These are phyloP conservation scores for Palaemon carinicauda DNA, from an alignment of 1,140 invertebrate species.

Conservation along the genomic window DNA sequence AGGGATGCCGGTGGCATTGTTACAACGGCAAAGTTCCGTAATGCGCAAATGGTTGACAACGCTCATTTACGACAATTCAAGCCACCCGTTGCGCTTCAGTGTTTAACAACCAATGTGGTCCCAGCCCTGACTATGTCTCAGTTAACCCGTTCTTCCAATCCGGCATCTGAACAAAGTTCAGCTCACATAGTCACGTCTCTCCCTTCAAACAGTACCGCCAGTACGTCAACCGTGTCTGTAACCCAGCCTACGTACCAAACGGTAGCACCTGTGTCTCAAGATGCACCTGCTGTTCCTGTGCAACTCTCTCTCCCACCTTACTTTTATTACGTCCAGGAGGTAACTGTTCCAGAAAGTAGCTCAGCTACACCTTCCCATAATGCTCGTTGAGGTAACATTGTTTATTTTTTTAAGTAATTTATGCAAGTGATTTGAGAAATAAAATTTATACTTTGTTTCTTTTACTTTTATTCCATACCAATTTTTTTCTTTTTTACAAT, in stretches of 20 bases:
- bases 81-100: constrained; percentile 37
- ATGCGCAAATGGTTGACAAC: not conserved
- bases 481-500: too few relatives aligned
- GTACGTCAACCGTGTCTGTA: not conserved
- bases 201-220: not conserved
- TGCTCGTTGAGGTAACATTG: not conserved
- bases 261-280: constrained; percentile 25
- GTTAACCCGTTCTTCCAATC: constrained; percentile 7
- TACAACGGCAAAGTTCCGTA: not conserved
- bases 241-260: constrained; percentile 33
- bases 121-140: constrained; percentile 39
- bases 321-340: constrained; percentile 48
- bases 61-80: constrained; percentile 18
- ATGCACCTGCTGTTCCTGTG: constrained; percentile 15
- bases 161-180: not conserved
- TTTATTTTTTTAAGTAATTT: not conserved
- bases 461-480: too few relatives aligned
- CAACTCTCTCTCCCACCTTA: constrained; percentile 44
- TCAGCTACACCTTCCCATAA: not conserved
- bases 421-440: not conserved
- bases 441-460: not conserved
- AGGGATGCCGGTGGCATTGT: not conserved
- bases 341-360: constrained; percentile 39
- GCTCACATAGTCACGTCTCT: constrained; percentile 24
- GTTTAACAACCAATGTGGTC: constrained; percentile 26